Conservation (phyloP, 2,113 vertebrate species). For the Pedionomus torquatus region DNA sequence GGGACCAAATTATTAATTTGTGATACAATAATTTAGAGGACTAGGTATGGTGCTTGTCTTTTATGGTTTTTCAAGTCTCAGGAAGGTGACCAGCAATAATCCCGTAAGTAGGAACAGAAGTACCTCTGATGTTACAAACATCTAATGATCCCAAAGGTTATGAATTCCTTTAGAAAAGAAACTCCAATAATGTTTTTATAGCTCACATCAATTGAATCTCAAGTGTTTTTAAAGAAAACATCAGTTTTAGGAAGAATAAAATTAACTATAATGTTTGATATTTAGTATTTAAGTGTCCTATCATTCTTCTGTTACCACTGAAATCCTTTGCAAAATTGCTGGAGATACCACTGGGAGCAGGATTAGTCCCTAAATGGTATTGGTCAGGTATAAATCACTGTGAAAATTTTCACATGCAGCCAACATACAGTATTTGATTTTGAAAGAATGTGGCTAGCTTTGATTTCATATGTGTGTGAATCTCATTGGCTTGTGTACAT, state of each 20-base stretch:
- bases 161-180: conserved; percentile 23
- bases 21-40: conserved; percentile 51
- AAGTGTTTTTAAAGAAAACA: conserved; percentile 26
- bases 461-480: conserved; percentile 43
- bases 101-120: conserved; percentile 75
- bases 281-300: conserved; percentile 2
- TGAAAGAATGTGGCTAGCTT: conserved; percentile 20
- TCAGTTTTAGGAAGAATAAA: conserved; percentile 28
- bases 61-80: conserved; percentile 85
- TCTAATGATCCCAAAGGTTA: conserved; percentile 24
- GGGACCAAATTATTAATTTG: conserved; percentile 92
- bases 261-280: not conserved
- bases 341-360: conserved; percentile 1
- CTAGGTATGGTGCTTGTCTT: conserved; percentile 78
- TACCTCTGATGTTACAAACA: conserved; percentile 76
- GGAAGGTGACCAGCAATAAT: conserved; percentile 87
- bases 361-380: conserved; percentile 23
- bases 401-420: conserved; percentile 70
- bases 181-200: not conserved
- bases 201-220: conserved; percentile 14
- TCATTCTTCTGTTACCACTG: not conserved
- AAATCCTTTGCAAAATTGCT: conserved; percentile 23
- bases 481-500: conserved; percentile 36
- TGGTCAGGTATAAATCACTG: conserved; percentile 63
- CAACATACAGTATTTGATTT: conserved; percentile 37